Evolutionary conservation across 2,797 vertebrate genomes (phyloP), one percentile per base, ranked within the genome.

Genomic region (Sebastes dallii): DNA sequence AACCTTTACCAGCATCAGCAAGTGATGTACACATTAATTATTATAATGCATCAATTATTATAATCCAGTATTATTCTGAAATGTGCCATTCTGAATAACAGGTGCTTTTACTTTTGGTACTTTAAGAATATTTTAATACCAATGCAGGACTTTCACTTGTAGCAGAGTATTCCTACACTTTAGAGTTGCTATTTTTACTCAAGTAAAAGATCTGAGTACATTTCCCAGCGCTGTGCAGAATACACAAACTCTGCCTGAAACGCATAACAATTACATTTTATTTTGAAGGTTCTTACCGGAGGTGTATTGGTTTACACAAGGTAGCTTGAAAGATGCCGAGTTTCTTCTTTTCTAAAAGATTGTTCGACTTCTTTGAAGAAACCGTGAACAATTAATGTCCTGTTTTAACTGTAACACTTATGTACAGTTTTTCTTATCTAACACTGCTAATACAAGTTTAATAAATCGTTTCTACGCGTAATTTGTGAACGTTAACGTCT

Each of bases 241-340:
- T 13, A 25, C 9, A n/a, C 18, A 46, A 25, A 42, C 62, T 4
- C 30, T 3, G n/a, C 8, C 16, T 52, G 50, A n/a, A 52, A 52
- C 50, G 20, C 50, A 64, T 16, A 18, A 46, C 4, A 46, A n/a
- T 3, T 5, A 0, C 2, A 1, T 78, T 79, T 84, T 82, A 77
- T 70, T 81, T 77, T 87, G 82, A 84, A 76, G 30, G 60, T 2
- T 14, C 0, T 0, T 16, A 0, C 10, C 72, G 75, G 60, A 79
- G 34, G 50, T 71, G 22, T 2, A 0, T 5, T 42, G 18, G 6
- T 16, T n/a, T 2, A 22, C 29, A 8, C 5, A 0, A 1, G 10
- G 3, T 12, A 6, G 1, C 66, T 78, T 81, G 4, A 66, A 55
- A 9, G 4, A 50, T 39, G 20, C 2, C 10, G 16, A 65, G 2